A percentile compares a stretch with the other conserved stretches of the same genome.
phyloP scores from a whole-genome alignment of 1,140 invertebrate species.

The Holcopasites calliopsidis region DNA sequence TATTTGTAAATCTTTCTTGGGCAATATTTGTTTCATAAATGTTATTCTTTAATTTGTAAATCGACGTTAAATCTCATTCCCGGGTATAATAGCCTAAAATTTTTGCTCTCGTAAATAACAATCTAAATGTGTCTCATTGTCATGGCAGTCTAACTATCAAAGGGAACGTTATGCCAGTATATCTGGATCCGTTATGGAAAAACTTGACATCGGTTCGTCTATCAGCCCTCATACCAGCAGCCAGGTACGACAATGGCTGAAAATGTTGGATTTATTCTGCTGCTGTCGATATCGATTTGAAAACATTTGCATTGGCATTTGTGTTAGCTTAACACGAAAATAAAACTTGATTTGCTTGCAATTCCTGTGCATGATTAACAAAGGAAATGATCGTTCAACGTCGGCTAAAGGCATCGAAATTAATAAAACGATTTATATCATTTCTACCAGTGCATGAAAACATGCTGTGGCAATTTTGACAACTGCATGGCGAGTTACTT shows the following conservation, averaged over 20 bases:
- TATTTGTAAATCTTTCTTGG: too few species aligned
- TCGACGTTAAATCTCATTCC: neutral
- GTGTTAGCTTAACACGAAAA: constrained; percentile 17
- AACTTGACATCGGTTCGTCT: constrained; percentile 88
- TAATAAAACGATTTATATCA: constrained; percentile 3
- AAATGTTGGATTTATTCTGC: constrained; percentile 22
- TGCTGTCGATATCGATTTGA: neutral
- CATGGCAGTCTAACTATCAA: constrained; percentile 83
- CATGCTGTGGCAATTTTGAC: constrained; percentile 5
- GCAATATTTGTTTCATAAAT: neutral
- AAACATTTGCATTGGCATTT: constrained; percentile 8
- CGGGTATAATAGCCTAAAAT: neutral
- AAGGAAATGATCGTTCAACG: constrained; percentile 9
- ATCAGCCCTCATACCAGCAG: constrained; percentile 86
- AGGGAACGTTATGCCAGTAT: constrained; percentile 91
- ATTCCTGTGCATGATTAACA: constrained; percentile 47
- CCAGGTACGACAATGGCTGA: constrained; percentile 80
- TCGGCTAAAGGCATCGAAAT: neutral
- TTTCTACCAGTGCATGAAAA: constrained; percentile 35
- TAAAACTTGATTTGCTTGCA: constrained; percentile 35
- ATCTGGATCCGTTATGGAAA: constrained; percentile 89
- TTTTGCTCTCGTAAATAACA: constrained; percentile 14
- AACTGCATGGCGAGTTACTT: constrained; percentile 24
- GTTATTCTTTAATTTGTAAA: constrained; percentile 8
- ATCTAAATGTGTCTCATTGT: constrained; percentile 56